These are phyloP conservation scores for Cepphus grylle DNA, from an alignment of 2,113 vertebrate genomes.

Conservation along the genomic window DNA sequence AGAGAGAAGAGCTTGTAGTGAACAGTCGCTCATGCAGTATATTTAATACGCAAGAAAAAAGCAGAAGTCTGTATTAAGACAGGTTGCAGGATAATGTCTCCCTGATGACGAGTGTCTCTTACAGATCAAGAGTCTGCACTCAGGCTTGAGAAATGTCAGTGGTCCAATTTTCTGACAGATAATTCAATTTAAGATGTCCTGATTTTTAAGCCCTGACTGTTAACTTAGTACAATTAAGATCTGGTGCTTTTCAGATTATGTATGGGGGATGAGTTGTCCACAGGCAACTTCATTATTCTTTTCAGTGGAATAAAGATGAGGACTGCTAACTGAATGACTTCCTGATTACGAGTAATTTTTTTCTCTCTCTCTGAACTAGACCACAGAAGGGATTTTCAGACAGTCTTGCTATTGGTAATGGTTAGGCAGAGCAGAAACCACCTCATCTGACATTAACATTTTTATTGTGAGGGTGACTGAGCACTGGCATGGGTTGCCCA, in stretches of 20 bases:
- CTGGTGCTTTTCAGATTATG: not conserved
- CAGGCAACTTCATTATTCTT: not conserved
- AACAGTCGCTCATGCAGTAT: not conserved
- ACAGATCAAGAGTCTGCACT: not conserved
- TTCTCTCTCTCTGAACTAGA: not conserved
- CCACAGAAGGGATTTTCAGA: not conserved
- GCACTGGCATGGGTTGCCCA: not conserved
- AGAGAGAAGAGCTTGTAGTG: not conserved
- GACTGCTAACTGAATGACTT: not conserved
- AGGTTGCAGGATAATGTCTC: not conserved
- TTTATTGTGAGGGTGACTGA: not conserved
- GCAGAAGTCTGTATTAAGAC: not conserved
- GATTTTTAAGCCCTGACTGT: not conserved
- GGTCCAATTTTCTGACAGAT: not conserved
- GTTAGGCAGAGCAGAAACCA: not conserved
- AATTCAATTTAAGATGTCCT: slow-evolving; percentile 3
- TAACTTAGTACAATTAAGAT: not conserved
- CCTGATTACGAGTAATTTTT: not conserved
- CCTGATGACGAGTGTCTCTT: not conserved
- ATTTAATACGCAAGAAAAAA: not conserved
- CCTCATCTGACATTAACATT: not conserved
- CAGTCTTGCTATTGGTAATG: not conserved
- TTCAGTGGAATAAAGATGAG: not conserved
- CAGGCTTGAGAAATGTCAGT: not conserved
- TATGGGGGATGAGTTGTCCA: not conserved